Conservation (phyloP, 2,113 vertebrate species). For the Emberiza fucata region DNA sequence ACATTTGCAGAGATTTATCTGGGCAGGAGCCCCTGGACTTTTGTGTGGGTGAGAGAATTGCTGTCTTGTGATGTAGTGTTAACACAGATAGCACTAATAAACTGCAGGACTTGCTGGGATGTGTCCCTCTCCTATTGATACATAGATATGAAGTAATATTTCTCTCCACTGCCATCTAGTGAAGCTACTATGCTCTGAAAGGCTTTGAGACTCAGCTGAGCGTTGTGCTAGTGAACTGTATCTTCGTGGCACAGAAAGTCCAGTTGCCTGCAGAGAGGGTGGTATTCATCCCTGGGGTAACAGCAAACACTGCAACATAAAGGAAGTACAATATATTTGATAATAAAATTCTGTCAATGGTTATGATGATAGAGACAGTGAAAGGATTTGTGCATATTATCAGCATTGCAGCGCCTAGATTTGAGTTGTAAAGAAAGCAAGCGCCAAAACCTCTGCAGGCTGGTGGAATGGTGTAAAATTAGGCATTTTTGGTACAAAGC, state of each 20-base stretch:
- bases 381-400: not conserved
- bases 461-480: not conserved
- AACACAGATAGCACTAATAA: not conserved
- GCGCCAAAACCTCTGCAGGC: not conserved
- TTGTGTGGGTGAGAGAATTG: not conserved
- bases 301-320: not conserved
- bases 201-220: not conserved
- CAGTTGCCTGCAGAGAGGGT: not conserved
- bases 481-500: not conserved
- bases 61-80: not conserved
- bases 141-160: not conserved
- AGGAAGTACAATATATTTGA: not conserved
- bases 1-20: fast-evolving
- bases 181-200: not conserved
- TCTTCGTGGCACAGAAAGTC: not conserved
- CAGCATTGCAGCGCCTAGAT: not conserved
- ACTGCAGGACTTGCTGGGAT: not conserved
- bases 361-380: not conserved
- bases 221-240: not conserved
- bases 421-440: not conserved
- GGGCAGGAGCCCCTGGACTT: not conserved
- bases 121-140: not conserved
- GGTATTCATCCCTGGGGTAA: not conserved
- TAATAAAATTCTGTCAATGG: not conserved
- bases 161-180: constrained; percentile 54